phyloP scores from a whole-genome alignment of 2,888 invertebrate species.

The Exocentrus adspersus region DNA sequence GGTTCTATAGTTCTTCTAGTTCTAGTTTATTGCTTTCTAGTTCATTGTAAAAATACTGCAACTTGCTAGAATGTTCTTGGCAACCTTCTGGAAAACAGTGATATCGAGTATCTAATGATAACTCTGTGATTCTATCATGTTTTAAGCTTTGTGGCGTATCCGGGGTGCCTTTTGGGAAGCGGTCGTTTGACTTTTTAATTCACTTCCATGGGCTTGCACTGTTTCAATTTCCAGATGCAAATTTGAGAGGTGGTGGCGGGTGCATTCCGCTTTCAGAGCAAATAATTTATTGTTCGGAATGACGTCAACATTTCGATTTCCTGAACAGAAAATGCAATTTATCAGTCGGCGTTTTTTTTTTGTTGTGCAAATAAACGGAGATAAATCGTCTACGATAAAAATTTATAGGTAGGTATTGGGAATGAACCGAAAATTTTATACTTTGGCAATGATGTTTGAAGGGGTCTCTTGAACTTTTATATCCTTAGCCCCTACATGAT shows the following conservation, averaged over 20 bases:
- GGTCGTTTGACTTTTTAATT: background rate
- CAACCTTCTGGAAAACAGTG: too few relatives aligned
- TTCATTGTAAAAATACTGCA: too few relatives aligned
- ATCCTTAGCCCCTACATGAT: too few relatives aligned
- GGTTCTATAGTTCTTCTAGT: too few relatives aligned
- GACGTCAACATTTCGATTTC: background rate
- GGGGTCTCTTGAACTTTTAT: too few relatives aligned
- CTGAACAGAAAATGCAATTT: background rate
- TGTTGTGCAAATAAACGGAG: background rate
- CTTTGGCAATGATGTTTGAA: background rate
- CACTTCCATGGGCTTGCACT: background rate
- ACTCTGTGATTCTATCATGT: too few relatives aligned
- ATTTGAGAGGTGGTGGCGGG: background rate
- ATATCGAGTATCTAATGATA: too few relatives aligned
- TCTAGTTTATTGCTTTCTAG: too few relatives aligned
- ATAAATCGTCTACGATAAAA: background rate
- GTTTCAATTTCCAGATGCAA: slow-evolving; percentile 8
- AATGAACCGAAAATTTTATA: background rate
- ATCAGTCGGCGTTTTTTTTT: background rate
- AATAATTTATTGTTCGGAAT: background rate
- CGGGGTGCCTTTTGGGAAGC: background rate
- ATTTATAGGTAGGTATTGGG: background rate
- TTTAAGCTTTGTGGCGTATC: background rate
- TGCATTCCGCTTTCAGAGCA: background rate
- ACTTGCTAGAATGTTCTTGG: too few relatives aligned